Base-by-base conservation (phyloP, 1,140 invertebrate genomes). In the Drosophila repleta region DNA sequence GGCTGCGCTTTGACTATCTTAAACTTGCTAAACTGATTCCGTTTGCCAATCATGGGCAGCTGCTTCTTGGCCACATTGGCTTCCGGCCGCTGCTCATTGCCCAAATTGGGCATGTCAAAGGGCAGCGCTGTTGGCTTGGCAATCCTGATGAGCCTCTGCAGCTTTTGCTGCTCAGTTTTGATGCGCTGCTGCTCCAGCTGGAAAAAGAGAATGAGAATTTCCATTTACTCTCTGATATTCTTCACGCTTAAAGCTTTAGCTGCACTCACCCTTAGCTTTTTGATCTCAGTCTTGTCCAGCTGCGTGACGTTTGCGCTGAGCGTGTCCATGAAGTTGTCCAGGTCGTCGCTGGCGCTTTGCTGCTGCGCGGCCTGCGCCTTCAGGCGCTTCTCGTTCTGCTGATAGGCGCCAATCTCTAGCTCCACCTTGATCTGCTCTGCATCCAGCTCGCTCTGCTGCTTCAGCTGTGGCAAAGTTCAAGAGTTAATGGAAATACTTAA, bases 321-420 rank as follows among this genome's bases (percentile, higher is more conserved):
- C 39, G 92, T 93, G 29, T 93, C 94, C 96, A 97, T 97, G 85
- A 94, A 97, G 13, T 93, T 93, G 79, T 97, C 96, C 24, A 97
- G 91, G 8, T 94, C 94, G 70, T 92, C 93, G 20, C 92, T 90
- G 29, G 62, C 68, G 0, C 60, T 66, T 0, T 84, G 24, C 35
- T 84, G 75, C n/a, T 81, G 66, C 0, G 35, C 46, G 6, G 68
- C 96, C 32, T 97, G 91, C 1, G 93, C 94, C 61, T 90, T 91
- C 0, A 79, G 20, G 1, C 68, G 82, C 26, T 76, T 70, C 17
- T 88, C 76, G 11, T 91, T 77, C 21, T 75, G 65, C 11, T 94
- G 90, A 48, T 93, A 92, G 13, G 90, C 84, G n/a, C 92, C 87
- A 39, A 97, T 92, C 61, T 94, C 92, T 37, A 80, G 90, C 71